These are phyloP conservation scores for Brotula barbata DNA, from an alignment of 2,797 vertebrate species.

Conservation along the genomic window DNA sequence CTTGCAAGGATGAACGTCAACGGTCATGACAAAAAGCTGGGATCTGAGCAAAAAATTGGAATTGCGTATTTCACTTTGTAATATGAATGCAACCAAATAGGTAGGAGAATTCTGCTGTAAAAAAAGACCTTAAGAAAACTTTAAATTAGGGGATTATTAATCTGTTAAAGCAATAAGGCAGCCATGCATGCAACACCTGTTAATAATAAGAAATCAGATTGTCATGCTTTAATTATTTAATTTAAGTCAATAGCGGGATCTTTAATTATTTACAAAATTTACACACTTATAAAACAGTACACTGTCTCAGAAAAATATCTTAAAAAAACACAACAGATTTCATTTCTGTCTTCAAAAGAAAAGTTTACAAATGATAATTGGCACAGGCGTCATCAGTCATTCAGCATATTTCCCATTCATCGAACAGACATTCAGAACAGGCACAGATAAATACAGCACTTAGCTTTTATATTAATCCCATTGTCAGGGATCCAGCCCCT, in stretches of 20 bases:
- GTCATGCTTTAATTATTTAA: conserved; percentile 51
- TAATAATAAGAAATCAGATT: conserved; percentile 16
- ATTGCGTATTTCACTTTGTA: too few species aligned
- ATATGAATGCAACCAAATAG: too few species aligned
- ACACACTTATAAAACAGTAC: conserved; percentile 62
- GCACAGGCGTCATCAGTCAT: conserved; percentile 62
- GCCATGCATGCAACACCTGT: too few species aligned
- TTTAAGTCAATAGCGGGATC: conserved; percentile 58
- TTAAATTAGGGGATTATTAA: too few species aligned
- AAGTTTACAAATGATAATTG: conserved; percentile 58
- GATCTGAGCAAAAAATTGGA: too few species aligned
- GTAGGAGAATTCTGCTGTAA: too few species aligned
- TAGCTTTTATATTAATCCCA: conserved; percentile 41
- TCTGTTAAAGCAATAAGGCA: too few species aligned
- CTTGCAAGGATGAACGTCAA: too few species aligned
- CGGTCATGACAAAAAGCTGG: too few species aligned
- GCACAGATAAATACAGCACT: conserved; percentile 42
- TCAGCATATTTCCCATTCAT: conserved; percentile 56
- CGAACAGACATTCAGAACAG: conserved; percentile 52
- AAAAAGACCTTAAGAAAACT: too few species aligned
- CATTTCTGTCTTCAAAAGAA: conserved; percentile 22
- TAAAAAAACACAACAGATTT: conserved; percentile 47
- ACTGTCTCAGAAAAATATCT: conserved; percentile 35
- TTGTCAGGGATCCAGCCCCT: conserved; percentile 74
- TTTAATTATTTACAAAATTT: conserved; percentile 60